A percentile compares a stretch with the other conserved stretches of the same genome.
Evolutionary conservation across 2,888 invertebrate genomes (phyloP).

Genomic region (Lamellibrachia columna): DNA sequence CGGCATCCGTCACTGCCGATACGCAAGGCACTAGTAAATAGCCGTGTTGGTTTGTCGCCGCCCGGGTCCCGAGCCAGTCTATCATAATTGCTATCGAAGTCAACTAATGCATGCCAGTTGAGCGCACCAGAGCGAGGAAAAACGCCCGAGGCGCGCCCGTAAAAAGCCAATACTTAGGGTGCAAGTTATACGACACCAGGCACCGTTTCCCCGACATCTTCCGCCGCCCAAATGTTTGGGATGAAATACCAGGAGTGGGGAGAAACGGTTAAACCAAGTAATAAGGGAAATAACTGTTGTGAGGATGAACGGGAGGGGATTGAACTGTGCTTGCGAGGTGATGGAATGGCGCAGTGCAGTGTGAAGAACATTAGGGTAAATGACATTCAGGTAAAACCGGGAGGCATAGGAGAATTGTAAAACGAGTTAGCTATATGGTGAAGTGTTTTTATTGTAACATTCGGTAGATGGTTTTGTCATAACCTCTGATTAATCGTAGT

Average conservation of each 20-base stretch:
- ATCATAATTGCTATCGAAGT: conserved; percentile 16
- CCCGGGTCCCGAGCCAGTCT: neutral
- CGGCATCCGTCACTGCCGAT: neutral
- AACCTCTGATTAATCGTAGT: neutral
- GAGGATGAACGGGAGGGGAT: neutral
- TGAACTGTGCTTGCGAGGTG: neutral
- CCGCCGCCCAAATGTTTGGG: neutral
- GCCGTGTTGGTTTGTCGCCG: neutral
- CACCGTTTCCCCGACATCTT: neutral
- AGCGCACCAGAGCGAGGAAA: neutral
- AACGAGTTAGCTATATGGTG: no score
- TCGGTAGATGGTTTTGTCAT: neutral
- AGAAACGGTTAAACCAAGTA: neutral
- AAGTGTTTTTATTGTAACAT: neutral
- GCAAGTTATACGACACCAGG: neutral
- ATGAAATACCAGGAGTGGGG: neutral
- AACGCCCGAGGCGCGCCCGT: neutral
- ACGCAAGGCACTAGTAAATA: neutral
- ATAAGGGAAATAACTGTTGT: neutral
- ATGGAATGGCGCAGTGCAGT: neutral
- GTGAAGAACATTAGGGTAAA: neutral
- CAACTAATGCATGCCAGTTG: neutral
- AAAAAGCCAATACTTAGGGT: conserved; percentile 11
- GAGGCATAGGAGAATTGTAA: no score
- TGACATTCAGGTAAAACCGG: neutral